These are phyloP conservation scores for Oreotrochilus melanogaster DNA, from an alignment of 2,113 vertebrate genomes.

Conservation along the genomic window DNA sequence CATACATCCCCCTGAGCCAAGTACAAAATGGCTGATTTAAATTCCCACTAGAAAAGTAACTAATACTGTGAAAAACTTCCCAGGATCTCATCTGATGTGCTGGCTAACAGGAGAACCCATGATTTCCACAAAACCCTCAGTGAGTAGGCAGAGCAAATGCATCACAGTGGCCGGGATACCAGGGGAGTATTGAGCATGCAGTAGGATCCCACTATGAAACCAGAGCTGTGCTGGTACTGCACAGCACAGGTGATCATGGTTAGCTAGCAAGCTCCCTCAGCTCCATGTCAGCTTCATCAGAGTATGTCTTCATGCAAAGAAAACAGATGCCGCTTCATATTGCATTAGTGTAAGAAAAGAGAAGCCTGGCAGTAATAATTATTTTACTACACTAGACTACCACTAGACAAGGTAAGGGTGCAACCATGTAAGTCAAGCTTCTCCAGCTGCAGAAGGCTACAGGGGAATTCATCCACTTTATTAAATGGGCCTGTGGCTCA, in stretches of 20 bases:
- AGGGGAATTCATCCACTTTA: neutral
- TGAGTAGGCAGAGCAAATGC: neutral
- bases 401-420: neutral
- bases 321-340: neutral
- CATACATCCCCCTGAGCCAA: neutral
- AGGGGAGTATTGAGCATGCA: neutral
- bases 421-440: neutral
- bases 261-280: neutral
- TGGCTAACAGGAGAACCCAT: neutral
- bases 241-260: neutral
- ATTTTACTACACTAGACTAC: neutral
- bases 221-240: neutral
- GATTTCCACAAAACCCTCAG: neutral
- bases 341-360: neutral
- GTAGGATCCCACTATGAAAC: neutral
- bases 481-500: neutral
- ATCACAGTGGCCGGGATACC: neutral
- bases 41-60: slow-evolving; percentile 9
- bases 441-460: neutral
- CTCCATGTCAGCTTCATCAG: neutral
- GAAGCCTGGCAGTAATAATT: neutral
- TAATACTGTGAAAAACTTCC: neutral
- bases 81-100: neutral
- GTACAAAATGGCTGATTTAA: slow-evolving; percentile 9
- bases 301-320: neutral